Base-by-base conservation (phyloP, 2,113 vertebrate genomes). In the Hippocampus barbouri region DNA sequence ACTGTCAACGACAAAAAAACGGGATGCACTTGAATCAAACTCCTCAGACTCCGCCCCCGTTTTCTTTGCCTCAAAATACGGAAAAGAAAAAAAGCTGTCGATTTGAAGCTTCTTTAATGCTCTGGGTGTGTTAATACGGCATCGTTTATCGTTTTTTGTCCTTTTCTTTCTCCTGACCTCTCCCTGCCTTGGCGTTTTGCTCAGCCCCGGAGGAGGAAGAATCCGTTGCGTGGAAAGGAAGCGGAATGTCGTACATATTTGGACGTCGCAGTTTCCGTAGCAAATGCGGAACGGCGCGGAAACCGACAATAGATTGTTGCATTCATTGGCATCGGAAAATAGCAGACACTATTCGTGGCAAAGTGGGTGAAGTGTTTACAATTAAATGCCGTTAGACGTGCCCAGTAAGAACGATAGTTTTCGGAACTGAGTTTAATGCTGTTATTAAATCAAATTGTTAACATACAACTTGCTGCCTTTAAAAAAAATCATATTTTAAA, bases 201-300 rank as follows among this genome's bases (percentile, higher is more conserved):
- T 71, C 38, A 41, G 41, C 56, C 65, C 74, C 53, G 76, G 51
- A 54, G 75, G 57, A 60, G 78, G 80, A 80, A 77, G 83, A 83
- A 79, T 76, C 68, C 66, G 66, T 49, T 61, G 45, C 10, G 59
- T 61, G 27, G 25, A 69, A 62, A 80, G 86, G 86, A 89, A 89
- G 79, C 84, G 86, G 81, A 87, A 86, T 60, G 41, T 74, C 66
- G 75, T 63, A 56, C 63, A 70, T 63, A 15, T 67, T 30, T 4
- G 45, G 69, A 45, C 77, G 9, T 53, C 47, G 0, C 76, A 78
- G 81, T 76, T 77, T 75, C 85, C 85, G 83, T 85, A 79, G 77
- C 8, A 60, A 41, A 74, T 47, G 10, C n/a, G 41, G 45, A 47
- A 61, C 2, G 23, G 82, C 80, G 82, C 73, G 74, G 30, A 74